phyloP scores from a whole-genome alignment of 2,113 vertebrate genomes.

The Dinomys branickii region DNA sequence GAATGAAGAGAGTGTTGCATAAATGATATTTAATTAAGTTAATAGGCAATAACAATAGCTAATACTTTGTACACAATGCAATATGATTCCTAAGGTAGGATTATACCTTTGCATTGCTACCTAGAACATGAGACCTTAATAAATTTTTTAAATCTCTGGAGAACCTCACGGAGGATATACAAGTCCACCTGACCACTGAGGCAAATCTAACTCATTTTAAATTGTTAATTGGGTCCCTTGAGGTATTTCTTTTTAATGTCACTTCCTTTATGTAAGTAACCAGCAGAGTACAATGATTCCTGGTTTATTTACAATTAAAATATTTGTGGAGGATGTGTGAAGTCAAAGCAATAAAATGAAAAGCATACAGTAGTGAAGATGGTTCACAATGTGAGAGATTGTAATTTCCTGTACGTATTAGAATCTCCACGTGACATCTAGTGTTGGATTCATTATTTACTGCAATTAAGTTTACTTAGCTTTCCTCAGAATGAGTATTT shows the following conservation, averaged over 20 bases:
- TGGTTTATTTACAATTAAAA: conserved; percentile 73
- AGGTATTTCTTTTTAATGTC: conserved; percentile 83
- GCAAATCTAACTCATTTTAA: conserved; percentile 72
- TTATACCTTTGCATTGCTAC: conserved; percentile 74
- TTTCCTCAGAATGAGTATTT: not conserved
- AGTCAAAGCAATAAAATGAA: conserved; percentile 43
- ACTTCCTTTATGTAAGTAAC: conserved; percentile 74
- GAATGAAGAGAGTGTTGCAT: not conserved
- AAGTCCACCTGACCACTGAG: conserved; percentile 70
- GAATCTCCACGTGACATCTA: not conserved
- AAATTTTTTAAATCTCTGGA: conserved; percentile 84
- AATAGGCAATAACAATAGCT: conserved; percentile 49
- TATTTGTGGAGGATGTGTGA: conserved; percentile 67
- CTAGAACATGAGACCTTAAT: conserved; percentile 82
- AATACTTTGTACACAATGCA: conserved; percentile 38
- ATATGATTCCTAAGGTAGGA: conserved; percentile 72
- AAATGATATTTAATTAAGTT: conserved; percentile 58
- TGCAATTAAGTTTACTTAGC: not conserved
- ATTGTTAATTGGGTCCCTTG: conserved; percentile 73
- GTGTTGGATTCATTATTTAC: not conserved
- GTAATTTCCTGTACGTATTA: not conserved
- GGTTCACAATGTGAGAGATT: not conserved
- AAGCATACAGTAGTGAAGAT: not conserved
- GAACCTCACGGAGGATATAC: conserved; percentile 79
- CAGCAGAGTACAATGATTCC: conserved; percentile 58